Evolutionary conservation across 2,113 vertebrate species (phyloP).

Genomic region (Nettapus auritus): DNA sequence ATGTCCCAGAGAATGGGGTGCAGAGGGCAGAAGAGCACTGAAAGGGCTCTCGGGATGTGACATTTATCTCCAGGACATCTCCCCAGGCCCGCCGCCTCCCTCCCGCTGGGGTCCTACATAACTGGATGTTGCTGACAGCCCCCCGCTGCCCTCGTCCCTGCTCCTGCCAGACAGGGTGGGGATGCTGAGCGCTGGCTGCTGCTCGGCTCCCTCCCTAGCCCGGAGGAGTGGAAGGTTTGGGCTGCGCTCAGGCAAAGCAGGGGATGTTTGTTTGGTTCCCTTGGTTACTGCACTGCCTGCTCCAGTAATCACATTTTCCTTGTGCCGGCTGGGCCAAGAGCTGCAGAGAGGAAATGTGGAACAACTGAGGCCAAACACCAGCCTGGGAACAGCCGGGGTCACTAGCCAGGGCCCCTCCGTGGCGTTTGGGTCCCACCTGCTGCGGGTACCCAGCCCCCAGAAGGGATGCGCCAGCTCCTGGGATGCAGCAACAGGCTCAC

Average conservation of each 20-base stretch:
- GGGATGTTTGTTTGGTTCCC: slow-evolving; percentile 75
- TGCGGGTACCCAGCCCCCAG: background rate
- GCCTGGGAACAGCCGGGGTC: background rate
- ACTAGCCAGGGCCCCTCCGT: background rate
- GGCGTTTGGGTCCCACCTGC: background rate
- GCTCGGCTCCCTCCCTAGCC: background rate
- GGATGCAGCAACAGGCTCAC: background rate
- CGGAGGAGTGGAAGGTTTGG: slow-evolving; percentile 2
- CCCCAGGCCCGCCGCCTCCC: background rate
- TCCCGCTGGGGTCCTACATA: accelerated
- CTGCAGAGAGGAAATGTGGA: slow-evolving; percentile 14
- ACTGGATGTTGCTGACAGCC: background rate
- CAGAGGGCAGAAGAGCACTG: background rate
- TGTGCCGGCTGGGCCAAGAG: background rate
- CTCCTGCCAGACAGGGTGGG: slow-evolving; percentile 38
- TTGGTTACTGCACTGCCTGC: slow-evolving; percentile 61
- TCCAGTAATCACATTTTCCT: slow-evolving; percentile 68
- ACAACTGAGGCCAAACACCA: slow-evolving; percentile 48
- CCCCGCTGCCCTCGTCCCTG: background rate
- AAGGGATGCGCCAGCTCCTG: background rate
- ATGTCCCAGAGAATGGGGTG: background rate
- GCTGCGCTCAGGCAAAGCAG: background rate
- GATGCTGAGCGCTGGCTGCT: background rate
- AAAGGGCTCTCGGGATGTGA: background rate
- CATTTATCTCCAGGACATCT: background rate